Conservation (phyloP, 2,888 invertebrate species). For the Cerastis rubricosa region DNA sequence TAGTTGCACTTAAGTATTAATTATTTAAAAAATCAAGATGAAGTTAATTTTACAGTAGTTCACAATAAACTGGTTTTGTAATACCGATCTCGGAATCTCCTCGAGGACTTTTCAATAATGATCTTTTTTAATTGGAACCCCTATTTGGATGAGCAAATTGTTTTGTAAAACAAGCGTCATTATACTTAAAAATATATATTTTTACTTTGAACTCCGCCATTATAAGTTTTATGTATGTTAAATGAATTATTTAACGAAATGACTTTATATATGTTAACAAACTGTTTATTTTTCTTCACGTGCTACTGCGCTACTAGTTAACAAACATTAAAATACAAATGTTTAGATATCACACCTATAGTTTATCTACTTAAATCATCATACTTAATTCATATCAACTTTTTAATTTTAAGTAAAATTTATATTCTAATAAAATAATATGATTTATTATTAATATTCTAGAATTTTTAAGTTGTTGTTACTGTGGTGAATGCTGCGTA, state of each 20-base stretch:
- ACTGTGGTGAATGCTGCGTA: no score
- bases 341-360: no score
- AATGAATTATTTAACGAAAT: constrained; percentile 12
- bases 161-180: constrained; percentile 52
- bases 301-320: no score
- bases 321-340: no score
- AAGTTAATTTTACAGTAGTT: constrained; percentile 31
- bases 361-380: no score
- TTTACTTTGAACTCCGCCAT: constrained; percentile 13
- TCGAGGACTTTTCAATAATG: constrained; percentile 51
- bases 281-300: no score
- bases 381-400: no score
- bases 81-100: constrained; percentile 12
- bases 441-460: no score
- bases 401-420: no score
- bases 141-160: constrained; percentile 45
- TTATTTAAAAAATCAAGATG: constrained; percentile 21
- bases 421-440: no score
- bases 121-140: constrained; percentile 41
- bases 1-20: constrained; percentile 6
- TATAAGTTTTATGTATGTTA: background rate
- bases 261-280: no score
- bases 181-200: constrained; percentile 37
- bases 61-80: constrained; percentile 27
- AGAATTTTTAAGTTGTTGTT: no score